A percentile compares a stretch with the other conserved stretches of the same genome.
These are phyloP conservation scores for Oligia latruncula DNA, from an alignment of 2,888 invertebrate species.

Conservation along the genomic window DNA sequence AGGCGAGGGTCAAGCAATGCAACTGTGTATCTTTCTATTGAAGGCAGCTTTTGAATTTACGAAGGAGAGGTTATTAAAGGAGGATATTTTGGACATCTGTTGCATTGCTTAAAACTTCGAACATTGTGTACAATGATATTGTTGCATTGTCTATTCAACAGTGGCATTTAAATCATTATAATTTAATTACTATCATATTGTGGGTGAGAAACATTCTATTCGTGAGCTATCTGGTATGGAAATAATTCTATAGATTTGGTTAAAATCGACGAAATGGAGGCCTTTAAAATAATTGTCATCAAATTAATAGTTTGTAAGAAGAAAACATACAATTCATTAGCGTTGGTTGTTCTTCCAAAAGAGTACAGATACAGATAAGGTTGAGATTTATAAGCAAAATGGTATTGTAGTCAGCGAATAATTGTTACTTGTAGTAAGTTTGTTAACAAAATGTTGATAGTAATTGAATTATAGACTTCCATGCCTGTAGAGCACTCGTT, in stretches of 20 bases:
- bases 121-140: constrained; percentile 67
- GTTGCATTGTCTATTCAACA: constrained; percentile 71
- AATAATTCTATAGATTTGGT: constrained; percentile 2
- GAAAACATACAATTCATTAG: neutral
- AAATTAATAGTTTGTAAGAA: neutral
- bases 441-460: constrained; percentile 41
- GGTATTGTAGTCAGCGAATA: neutral
- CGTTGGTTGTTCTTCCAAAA: neutral
- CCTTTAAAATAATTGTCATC: neutral
- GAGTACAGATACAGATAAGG: neutral
- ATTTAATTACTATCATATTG: constrained; percentile 59
- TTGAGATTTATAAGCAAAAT: constrained; percentile 2
- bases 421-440: constrained; percentile 8
- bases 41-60: constrained; percentile 33
- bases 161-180: constrained; percentile 59
- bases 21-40: constrained; percentile 28
- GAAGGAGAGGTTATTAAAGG: constrained; percentile 34
- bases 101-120: constrained; percentile 63
- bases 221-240: neutral
- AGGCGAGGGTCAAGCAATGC: constrained; percentile 58
- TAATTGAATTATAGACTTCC: constrained; percentile 59
- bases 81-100: constrained; percentile 20
- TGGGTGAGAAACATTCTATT: neutral
- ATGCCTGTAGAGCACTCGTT: constrained; percentile 63
- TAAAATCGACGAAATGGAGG: neutral